A percentile compares a stretch with the other conserved stretches of the same genome.
phyloP scores from a whole-genome alignment of 2,113 vertebrate species.

The Podarcis muralis region DNA sequence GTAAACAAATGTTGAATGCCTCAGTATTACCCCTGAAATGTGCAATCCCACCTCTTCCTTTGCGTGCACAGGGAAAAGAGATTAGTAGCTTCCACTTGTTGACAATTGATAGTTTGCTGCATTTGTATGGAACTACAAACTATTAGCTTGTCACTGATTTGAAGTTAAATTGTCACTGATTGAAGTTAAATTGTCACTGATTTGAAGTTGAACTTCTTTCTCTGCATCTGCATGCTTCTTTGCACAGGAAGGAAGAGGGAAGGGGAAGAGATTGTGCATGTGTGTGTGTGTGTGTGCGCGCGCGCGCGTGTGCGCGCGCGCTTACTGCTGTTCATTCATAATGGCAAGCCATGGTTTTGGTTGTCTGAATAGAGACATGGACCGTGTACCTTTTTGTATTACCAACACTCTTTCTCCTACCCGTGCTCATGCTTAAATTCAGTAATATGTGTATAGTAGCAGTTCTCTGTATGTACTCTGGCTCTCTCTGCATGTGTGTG shows the following conservation, averaged over 20 bases:
- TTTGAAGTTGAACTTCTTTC: neutral
- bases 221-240: neutral
- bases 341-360: neutral
- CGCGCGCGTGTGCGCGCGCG: rapidly evolving
- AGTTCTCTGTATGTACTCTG: neutral
- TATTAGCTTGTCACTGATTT: no score
- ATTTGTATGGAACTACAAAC: neutral
- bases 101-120: neutral
- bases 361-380: neutral
- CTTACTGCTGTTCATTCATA: neutral
- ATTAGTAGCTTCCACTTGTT: neutral
- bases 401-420: neutral
- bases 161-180: neutral
- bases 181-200: neutral
- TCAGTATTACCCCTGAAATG: neutral
- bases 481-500: neutral
- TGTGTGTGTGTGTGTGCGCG: rapidly evolving
- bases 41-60: neutral
- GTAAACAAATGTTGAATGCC: neutral
- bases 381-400: neutral
- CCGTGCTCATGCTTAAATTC: neutral
- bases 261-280: neutral
- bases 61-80: no score
- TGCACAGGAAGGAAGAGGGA: neutral
- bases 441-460: neutral